Evolutionary conservation across 2,113 vertebrate genomes (phyloP).

Genomic region (Syngnathus typhle): DNA sequence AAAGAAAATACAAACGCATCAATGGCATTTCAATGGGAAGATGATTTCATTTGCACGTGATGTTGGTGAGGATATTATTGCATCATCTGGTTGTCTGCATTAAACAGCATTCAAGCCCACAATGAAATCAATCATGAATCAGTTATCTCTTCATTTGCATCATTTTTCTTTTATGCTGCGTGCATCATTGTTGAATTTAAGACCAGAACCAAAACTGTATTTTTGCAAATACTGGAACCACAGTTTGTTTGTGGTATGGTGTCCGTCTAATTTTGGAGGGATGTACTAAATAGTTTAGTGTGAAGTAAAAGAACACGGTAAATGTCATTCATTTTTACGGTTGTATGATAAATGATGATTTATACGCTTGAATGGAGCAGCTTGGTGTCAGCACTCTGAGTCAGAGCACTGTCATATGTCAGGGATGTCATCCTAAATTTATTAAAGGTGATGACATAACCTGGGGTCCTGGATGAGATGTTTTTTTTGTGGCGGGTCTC

Average conservation of each 20-base stretch:
- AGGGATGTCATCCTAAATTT: background rate
- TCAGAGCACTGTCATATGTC: conserved; percentile 17
- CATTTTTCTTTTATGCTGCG: background rate
- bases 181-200: background rate
- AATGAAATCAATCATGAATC: background rate
- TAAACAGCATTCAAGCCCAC: background rate
- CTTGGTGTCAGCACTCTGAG: conserved; percentile 7
- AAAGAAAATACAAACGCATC: background rate
- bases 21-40: too few relatives aligned
- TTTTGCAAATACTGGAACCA: conserved; percentile 12
- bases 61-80: background rate
- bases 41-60: background rate
- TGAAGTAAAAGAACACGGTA: conserved; percentile 10
- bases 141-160: background rate
- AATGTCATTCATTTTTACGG: conserved; percentile 10
- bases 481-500: too few relatives aligned
- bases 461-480: background rate
- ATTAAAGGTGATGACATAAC: conserved; percentile 1
- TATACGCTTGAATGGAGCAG: background rate
- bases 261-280: background rate
- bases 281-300: too few relatives aligned
- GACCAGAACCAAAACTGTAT: background rate
- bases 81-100: background rate
- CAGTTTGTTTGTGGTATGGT: background rate
- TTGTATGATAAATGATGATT: conserved; percentile 2